These are phyloP conservation scores for Lasiurus borealis DNA, from an alignment of 2,113 vertebrate genomes.

Conservation along the genomic window DNA sequence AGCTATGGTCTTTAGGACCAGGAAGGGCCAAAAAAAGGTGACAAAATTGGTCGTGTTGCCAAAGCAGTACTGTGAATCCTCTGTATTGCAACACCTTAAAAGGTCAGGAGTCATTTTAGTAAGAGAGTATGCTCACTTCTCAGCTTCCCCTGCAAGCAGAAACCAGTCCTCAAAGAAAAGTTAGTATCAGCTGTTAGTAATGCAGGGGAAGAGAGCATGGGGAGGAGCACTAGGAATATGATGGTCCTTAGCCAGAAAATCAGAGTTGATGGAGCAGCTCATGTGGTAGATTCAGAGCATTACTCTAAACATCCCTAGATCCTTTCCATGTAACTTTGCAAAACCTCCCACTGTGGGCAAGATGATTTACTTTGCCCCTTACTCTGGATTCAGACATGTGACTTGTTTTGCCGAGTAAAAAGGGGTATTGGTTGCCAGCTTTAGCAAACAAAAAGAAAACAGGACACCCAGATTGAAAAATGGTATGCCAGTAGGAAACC, in stretches of 20 bases:
- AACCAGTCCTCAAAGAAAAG: neutral
- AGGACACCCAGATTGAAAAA: neutral
- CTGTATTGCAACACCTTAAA: neutral
- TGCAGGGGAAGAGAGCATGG: neutral
- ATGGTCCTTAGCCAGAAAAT: neutral
- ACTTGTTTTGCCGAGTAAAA: neutral
- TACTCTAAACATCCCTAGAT: neutral
- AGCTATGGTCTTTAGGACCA: neutral
- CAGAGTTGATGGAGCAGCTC: neutral
- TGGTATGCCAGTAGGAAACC: neutral
- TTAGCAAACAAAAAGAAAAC: constrained; percentile 8
- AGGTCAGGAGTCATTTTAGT: neutral
- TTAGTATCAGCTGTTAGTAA: neutral
- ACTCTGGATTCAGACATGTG: neutral
- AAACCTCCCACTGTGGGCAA: neutral
- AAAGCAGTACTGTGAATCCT: neutral
- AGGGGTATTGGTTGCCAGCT: neutral
- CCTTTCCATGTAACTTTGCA: neutral
- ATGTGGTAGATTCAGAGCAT: neutral
- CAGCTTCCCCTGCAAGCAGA: neutral
- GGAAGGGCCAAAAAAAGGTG: neutral
- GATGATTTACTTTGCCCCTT: neutral
- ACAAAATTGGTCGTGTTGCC: neutral
- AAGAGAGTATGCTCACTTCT: neutral
- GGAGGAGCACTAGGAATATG: too few species aligned